These are phyloP conservation scores for Stenolophus ochropezus DNA, from an alignment of 2,888 invertebrate species.

Conservation along the genomic window DNA sequence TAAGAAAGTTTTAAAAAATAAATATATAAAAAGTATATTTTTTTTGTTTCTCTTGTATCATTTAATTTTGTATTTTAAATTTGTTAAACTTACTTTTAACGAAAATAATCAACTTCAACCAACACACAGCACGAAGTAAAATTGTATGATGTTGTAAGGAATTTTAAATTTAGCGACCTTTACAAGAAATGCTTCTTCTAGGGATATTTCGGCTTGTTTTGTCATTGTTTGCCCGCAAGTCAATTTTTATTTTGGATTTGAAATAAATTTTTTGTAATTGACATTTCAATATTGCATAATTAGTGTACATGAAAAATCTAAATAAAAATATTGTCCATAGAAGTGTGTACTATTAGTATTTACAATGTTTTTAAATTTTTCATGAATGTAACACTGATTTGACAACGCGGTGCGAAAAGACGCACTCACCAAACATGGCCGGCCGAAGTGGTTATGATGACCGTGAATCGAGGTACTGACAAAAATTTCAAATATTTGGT, in stretches of 20 bases:
- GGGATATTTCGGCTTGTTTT: constrained; percentile 25
- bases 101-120: neutral
- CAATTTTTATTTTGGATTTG: constrained; percentile 51
- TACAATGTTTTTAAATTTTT: constrained; percentile 35
- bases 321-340: constrained; percentile 17
- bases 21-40: neutral
- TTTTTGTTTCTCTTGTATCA: constrained; percentile 22
- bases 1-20: neutral
- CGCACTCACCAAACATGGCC: constrained; percentile 84
- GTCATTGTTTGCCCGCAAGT: constrained; percentile 39
- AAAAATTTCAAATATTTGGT: constrained; percentile 59
- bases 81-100: constrained; percentile 3
- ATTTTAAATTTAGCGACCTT: constrained; percentile 18
- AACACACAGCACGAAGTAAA: neutral
- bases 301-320: constrained; percentile 19
- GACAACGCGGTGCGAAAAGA: constrained; percentile 52
- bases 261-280: constrained; percentile 42
- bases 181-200: constrained; percentile 20
- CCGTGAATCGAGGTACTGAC: constrained; percentile 84
- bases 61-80: neutral
- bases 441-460: constrained; percentile 90
- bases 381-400: constrained; percentile 52
- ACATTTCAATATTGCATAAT: constrained; percentile 15
- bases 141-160: constrained; percentile 7
- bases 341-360: neutral